Conservation (phyloP, 2,797 vertebrate species). For the Octomys mimax region DNA sequence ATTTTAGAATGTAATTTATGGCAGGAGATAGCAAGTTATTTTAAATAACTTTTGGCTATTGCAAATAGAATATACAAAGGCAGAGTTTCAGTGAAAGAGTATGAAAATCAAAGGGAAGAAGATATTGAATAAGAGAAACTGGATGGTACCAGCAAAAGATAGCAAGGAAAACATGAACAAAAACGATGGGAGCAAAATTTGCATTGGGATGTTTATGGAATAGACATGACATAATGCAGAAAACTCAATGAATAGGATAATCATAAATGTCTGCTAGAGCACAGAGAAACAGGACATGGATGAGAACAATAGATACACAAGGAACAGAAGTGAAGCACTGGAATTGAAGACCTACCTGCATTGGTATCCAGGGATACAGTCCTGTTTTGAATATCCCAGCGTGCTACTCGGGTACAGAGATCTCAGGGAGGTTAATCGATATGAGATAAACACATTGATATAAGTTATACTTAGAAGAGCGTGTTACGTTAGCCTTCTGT, state of each 20-base stretch:
- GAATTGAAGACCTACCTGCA: rapidly evolving
- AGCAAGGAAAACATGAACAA: not conserved
- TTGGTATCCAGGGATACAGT: not conserved
- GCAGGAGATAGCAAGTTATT: not conserved
- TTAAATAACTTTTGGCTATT: not conserved
- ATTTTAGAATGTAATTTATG: constrained; percentile 21
- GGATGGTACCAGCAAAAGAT: not conserved
- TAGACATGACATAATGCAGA: not conserved
- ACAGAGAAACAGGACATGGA: not conserved
- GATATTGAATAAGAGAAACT: not conserved
- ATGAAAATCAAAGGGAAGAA: not conserved
- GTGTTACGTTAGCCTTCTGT: not conserved
- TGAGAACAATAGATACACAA: not conserved
- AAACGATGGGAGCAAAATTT: constrained; percentile 43
- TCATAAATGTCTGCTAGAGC: not conserved
- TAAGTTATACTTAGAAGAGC: not conserved
- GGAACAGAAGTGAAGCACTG: not conserved
- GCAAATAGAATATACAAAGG: not conserved
- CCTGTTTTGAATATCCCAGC: not conserved
- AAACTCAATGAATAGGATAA: not conserved
- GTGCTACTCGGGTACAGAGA: not conserved
- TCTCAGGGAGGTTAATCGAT: not conserved
- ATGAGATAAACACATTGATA: not conserved
- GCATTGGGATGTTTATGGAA: not conserved
- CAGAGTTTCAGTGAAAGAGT: not conserved